A percentile compares a stretch with the other conserved stretches of the same genome.
These are phyloP conservation scores for Malacoctenus gilli DNA, from an alignment of 2,797 vertebrate species.

Conservation along the genomic window DNA sequence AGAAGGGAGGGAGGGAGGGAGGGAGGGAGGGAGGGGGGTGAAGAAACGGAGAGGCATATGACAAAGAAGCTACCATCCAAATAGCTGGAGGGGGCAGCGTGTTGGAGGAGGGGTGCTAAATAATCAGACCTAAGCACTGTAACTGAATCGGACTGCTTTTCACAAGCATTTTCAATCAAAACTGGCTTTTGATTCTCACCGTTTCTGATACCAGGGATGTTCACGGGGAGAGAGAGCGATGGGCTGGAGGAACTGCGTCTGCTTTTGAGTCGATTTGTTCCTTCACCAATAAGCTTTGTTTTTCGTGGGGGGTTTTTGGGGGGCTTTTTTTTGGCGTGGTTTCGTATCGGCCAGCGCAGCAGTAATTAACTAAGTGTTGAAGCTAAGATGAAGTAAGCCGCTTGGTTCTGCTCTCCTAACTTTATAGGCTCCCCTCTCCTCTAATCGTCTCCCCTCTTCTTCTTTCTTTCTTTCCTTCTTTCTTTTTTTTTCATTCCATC, in stretches of 20 bases:
- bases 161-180: constrained; percentile 66
- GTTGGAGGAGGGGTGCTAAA: constrained; percentile 56
- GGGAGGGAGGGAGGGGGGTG: constrained; percentile 50
- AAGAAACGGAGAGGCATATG: no score
- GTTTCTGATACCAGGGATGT: constrained; percentile 57
- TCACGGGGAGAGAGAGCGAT: constrained; percentile 45
- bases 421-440: constrained; percentile 36
- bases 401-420: constrained; percentile 65
- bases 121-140: constrained; percentile 64
- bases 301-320: no score
- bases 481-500: constrained; percentile 39
- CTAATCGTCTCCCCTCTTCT: not conserved
- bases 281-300: constrained; percentile 10
- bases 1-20: constrained; percentile 30
- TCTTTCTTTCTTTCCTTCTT: no score
- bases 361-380: constrained; percentile 66
- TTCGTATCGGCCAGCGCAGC: constrained; percentile 26
- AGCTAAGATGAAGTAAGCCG: constrained; percentile 56
- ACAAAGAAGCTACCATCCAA: constrained; percentile 63
- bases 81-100: constrained; percentile 55
- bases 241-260: constrained; percentile 36
- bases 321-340: constrained; percentile 9
- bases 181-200: constrained; percentile 50
- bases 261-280: constrained; percentile 35
- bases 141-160: constrained; percentile 64